Evolutionary conservation across 2,797 vertebrate species (phyloP).

Genomic region (Platyrinchus mystaceus): DNA sequence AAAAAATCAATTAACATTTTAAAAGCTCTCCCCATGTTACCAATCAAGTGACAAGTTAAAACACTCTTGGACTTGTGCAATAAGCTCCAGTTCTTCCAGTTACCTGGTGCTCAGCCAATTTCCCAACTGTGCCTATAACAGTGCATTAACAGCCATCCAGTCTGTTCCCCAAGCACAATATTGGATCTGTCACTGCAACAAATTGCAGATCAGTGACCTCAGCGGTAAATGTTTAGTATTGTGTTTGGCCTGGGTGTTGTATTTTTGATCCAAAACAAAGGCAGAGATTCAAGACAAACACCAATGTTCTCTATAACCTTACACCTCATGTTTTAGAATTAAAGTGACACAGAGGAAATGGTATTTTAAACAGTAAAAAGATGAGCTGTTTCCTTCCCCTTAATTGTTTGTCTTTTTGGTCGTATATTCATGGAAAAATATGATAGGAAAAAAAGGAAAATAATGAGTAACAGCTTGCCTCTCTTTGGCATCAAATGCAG

Average conservation of each 20-base stretch:
- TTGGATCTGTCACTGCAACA: conserved; percentile 61
- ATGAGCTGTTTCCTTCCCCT: not conserved
- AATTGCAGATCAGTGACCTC: conserved; percentile 57
- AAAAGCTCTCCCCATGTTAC: conserved; percentile 18
- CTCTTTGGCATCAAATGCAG: not conserved
- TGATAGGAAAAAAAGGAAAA: not conserved
- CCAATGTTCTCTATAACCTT: not conserved
- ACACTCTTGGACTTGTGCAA: conserved; percentile 32
- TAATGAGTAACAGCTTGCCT: not conserved
- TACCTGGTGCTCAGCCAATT: conserved; percentile 43
- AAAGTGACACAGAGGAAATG: not conserved
- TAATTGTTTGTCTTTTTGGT: not conserved
- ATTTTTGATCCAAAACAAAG: conserved; percentile 42
- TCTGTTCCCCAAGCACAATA: conserved; percentile 40
- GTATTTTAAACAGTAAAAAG: conserved; percentile 14
- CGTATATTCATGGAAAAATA: not conserved
- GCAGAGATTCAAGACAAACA: conserved; percentile 40
- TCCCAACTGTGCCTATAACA: conserved; percentile 47
- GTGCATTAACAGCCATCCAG: conserved; percentile 30
- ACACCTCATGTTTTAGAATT: conserved; percentile 19
- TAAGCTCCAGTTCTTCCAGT: conserved; percentile 19
- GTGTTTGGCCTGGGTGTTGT: conserved; percentile 26
- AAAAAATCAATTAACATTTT: conserved; percentile 47
- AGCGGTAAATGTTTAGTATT: conserved; percentile 45
- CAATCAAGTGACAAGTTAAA: conserved; percentile 29